Evolutionary conservation across 2,113 vertebrate genomes (phyloP), one percentile per base, ranked within the genome.

Genomic region (Apistogramma diplotaenia): DNA sequence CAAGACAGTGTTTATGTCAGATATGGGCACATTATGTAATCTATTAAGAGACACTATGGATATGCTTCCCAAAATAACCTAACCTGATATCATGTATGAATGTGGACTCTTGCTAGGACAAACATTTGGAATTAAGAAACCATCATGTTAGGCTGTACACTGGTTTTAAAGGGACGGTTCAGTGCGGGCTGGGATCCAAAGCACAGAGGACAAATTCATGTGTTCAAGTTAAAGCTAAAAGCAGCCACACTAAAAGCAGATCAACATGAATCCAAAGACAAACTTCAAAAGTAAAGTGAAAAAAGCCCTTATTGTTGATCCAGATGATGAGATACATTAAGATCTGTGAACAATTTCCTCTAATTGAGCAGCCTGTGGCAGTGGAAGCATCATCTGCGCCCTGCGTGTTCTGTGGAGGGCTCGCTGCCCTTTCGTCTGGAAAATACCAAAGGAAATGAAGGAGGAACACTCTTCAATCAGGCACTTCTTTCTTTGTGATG

Each of bases 261-360:
- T 56, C 25, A 49, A 19, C 25, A 65, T 46, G 21, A 74, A 73
- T 25, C 54, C 61, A 74, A 3, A 49, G 27, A 29, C 18, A 70
- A 13, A 56, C 54, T n/a, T 78, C 19, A 27, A 59, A 75, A 72
- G 12, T 37, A 61, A 76, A 76, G 51, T 23, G 54, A 79, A 54
- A 25, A 15, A 76, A 83, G 29, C 33, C 2, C 6, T 21, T 49
- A 75, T 74, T 81, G 75, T 75, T 72, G 78, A 82, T 82, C 37
- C 23, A 51, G 33, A 86, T 37, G 37, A 37, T 29, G 60, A 70
- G 43, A 70, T 70, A 29, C 18, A 18, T 67, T 18, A 57, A 88
- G 79, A 91, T 91, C 89, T 94, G 93, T 76, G 56, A 94, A 76
- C 79, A 89, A 91, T 94, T 93, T 93, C 40, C 73, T 87, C 82